A percentile compares a stretch with the other conserved stretches of the same genome.
phyloP scores from a whole-genome alignment of 2,797 vertebrate species.

The Ciconia nigra region DNA sequence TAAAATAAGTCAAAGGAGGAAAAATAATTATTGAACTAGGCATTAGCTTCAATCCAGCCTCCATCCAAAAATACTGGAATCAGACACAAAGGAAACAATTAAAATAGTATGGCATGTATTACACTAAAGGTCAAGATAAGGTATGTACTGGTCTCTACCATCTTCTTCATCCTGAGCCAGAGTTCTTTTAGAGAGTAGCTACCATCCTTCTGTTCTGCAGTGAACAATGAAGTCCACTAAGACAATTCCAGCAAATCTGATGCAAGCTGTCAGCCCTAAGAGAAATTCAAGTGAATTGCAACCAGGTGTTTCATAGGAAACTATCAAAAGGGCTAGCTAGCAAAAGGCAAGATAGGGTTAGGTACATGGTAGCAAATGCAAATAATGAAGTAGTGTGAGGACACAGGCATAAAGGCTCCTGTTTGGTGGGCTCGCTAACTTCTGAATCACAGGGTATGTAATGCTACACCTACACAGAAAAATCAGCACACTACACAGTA shows the following conservation, averaged over 20 bases:
- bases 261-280: not conserved
- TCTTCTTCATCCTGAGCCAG: not conserved
- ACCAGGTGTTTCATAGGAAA: not conserved
- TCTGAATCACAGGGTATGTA: not conserved
- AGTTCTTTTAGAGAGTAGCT: not conserved
- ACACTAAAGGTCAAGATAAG: not conserved
- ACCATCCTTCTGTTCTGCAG: not conserved
- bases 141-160: not conserved
- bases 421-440: not conserved
- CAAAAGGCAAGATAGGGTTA: not conserved
- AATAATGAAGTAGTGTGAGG: not conserved
- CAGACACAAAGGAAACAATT: not conserved
- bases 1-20: not conserved
- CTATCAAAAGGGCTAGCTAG: not conserved
- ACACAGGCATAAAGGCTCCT: not conserved
- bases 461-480: not conserved
- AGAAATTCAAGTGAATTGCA: not conserved
- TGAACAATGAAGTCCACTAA: not conserved
- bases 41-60: not conserved
- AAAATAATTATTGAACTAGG: not conserved
- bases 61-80: not conserved
- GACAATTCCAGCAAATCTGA: not conserved
- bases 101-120: not conserved
- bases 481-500: not conserved
- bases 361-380: not conserved